Base-by-base conservation (phyloP, 2,113 vertebrate genomes). In the Anarrhichthys ocellatus region DNA sequence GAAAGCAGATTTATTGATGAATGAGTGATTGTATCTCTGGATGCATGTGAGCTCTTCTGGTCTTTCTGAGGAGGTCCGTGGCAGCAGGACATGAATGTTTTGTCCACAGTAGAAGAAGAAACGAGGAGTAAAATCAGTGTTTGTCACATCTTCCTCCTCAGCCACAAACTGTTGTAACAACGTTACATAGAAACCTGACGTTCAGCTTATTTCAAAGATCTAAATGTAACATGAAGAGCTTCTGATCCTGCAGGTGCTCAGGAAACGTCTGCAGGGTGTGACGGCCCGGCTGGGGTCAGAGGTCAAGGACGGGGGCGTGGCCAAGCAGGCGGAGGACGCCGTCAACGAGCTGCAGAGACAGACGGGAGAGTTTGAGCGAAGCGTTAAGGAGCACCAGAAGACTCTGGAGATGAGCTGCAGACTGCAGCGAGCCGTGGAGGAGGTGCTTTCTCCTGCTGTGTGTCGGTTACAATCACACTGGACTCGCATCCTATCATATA, bases 341-440 rank as follows among this genome's bases (percentile, higher is more conserved):
- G 52, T 96, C 58, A 91, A 87, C 61, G 95, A 97, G 85, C 94
- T 99, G 80, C 94, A 96, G 69, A 97, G 96, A 85, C 94, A 97
- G 70, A 83, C 97, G 91, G 92, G 92, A 82, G 96, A 97, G 58
- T 96, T 98, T 84, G 94, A 93, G 42, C 91, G 78, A 77, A 94
- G 94, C 69, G 88, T 97, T 63, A 92, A 94, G 24, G 97, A 97
- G 80, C 97, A 97, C 86, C 96, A 94, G 69, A 94, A 93, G 76
- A 96, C 96, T 63, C 92, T 99, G 80, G 95, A 96, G 79, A 90
- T 96, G 81, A 94, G 88, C 7, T 94, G 96, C 85, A 95, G 94
- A 22, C 96, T 99, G 63, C 97, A 98, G 24, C 94, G 96, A 59
- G 93, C 96, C 81, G 95, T 96, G 91, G 96, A 97, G 81, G 96